Base-by-base conservation (phyloP, 35 echinoderm and acorn worm species). In the Apostichopus japonicus region DNA sequence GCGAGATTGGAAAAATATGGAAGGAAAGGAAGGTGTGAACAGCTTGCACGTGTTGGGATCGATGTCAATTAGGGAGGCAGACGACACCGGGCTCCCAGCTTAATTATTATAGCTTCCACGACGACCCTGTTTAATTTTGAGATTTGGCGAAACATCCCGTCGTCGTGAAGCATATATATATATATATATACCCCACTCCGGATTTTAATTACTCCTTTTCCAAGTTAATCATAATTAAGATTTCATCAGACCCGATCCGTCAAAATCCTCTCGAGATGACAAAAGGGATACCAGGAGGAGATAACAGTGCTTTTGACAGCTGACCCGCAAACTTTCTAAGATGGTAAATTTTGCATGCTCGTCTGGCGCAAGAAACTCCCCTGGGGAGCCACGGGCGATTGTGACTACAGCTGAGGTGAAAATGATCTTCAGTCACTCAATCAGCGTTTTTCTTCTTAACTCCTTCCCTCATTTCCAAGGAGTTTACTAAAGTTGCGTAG, bases 191-290 rank as follows among this genome's bases (percentile, higher is more conserved):
- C 63, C 63, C 63, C 63, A 67, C 63, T 67, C 63, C 4, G 11
- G 19, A 67, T 19, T 67, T 67, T 67, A 67, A 67, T 67, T 67
- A 67, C 7, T 15, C 63, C 19, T 19, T 19, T 19, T 9, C 11
- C 63, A 11, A 67, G 63, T 67, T 67, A 67, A 67, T 67, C 63
- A 67, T 67, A 67, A 67, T 67, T 67, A 67, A 67, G 63, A 67
- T 67, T 67, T 67, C 8, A 67, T 19, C 63, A 67, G 19, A 67
- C 11, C 63, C 63, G 11, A 10, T 67, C 63, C 63, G 63, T 67
- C 63, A 0, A 11, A 67, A 15, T 67, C 19, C 63, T 67, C 63
- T 9, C 11, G 63, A 67, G 63, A 10, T 67, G 11, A 67, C 19
- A 19, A 4, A 11, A 67, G 11, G 19, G 9, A 65, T 67, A 67